Evolutionary conservation across 1,140 invertebrate genomes (phyloP).

Genomic region (Acromyrmex heyeri): DNA sequence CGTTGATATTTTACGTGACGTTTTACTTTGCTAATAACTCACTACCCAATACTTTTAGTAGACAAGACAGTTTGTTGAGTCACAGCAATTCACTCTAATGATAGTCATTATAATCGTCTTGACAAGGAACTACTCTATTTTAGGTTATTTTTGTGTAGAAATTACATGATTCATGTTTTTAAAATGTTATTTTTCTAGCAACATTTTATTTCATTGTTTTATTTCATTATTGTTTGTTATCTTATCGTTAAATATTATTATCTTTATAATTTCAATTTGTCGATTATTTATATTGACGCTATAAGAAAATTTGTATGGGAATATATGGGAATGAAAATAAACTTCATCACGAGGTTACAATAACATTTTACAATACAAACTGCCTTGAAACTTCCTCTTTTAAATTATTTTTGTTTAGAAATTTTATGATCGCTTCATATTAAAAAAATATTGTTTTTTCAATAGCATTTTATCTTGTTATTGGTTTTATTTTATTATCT

Average conservation of each 20-base stretch:
- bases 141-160: not conserved
- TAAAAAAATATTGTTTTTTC: not conserved
- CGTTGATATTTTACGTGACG: not conserved
- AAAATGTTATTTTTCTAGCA: not conserved
- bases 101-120: too few relatives aligned
- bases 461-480: not conserved
- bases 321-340: not conserved
- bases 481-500: conserved; percentile 1
- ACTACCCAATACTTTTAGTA: not conserved
- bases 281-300: not conserved
- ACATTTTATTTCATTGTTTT: not conserved
- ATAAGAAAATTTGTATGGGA: not conserved
- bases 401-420: not conserved
- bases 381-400: not conserved
- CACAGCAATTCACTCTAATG: not conserved
- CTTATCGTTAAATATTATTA: not conserved
- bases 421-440: not conserved
- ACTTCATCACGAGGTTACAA: not conserved
- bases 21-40: not conserved
- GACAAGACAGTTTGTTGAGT: not conserved
- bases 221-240: not conserved
- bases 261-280: conserved; percentile 4
- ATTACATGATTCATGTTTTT: not conserved
- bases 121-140: not conserved
- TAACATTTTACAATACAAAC: not conserved